These are phyloP conservation scores for Sphenodon punctatus DNA, from an alignment of 2,797 vertebrate species.

Conservation along the genomic window DNA sequence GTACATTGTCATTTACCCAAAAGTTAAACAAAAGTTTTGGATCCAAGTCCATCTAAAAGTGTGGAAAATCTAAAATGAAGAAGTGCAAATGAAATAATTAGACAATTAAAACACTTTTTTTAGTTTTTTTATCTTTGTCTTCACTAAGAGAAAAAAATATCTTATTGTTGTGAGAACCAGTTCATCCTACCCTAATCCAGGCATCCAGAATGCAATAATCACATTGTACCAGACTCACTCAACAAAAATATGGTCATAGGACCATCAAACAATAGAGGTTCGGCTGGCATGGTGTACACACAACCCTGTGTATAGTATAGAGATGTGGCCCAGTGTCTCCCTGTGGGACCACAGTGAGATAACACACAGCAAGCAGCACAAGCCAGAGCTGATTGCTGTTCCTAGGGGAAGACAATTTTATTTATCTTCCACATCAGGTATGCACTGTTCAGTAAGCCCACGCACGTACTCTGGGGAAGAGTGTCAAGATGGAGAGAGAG, in stretches of 20 bases:
- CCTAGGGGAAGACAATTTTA: neutral
- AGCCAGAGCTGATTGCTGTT: fast-evolving
- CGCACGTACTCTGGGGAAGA: no score
- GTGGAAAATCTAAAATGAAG: no score
- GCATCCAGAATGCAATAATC: neutral
- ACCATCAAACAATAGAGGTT: neutral
- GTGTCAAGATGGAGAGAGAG: neutral
- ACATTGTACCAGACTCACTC: fast-evolving
- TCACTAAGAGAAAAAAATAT: neutral
- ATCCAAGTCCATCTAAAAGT: no score
- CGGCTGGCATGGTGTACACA: fast-evolving
- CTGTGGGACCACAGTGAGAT: neutral
- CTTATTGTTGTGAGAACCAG: neutral
- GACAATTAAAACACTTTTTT: no score
- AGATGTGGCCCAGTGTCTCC: neutral
- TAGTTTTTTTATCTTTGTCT: neutral
- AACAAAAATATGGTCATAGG: neutral
- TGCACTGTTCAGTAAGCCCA: no score
- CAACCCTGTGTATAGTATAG: neutral
- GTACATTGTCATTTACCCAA: no score
- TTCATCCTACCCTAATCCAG: neutral
- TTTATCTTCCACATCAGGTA: no score
- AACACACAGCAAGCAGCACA: neutral
- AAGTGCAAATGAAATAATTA: no score
- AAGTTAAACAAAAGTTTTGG: neutral